These are phyloP conservation scores for Nomada fabriciana DNA, from an alignment of 2,888 invertebrate genomes.

Conservation along the genomic window DNA sequence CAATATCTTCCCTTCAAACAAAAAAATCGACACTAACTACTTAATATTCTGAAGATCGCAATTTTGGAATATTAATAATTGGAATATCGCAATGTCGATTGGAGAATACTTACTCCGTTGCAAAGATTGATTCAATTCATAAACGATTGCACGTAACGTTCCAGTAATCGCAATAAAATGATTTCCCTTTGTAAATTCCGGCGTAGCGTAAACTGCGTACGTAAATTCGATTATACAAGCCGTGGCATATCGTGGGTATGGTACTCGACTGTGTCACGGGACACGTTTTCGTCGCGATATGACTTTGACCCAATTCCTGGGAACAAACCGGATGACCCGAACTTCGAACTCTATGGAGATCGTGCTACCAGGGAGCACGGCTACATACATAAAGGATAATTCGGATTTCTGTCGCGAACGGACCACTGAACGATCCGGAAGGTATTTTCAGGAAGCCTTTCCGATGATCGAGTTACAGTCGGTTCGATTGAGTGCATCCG, in stretches of 20 bases:
- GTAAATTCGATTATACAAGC: slow-evolving; percentile 52
- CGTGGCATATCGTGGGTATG: slow-evolving; percentile 39
- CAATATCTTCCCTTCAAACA: no score
- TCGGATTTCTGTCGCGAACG: not conserved
- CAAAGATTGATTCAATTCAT: no score
- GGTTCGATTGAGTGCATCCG: not conserved
- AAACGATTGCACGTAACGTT: no score
- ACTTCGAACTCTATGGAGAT: not conserved
- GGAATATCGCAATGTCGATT: no score
- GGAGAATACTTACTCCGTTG: no score
- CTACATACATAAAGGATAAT: not conserved
- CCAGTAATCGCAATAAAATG: no score
- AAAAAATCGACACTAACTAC: no score
- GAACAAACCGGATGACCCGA: not conserved
- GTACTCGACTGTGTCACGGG: slow-evolving; percentile 50
- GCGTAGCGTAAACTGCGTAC: no score
- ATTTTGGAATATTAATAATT: no score
- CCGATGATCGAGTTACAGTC: not conserved
- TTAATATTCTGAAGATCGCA: no score
- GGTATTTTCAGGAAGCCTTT: not conserved
- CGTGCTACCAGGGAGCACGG: no score
- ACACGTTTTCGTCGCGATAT: slow-evolving; percentile 44
- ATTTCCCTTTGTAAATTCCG: no score
- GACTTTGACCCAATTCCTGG: slow-evolving; percentile 41
- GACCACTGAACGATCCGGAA: not conserved